Base-by-base conservation (phyloP, 1,140 invertebrate species). In the Latrodectus geometricus region DNA sequence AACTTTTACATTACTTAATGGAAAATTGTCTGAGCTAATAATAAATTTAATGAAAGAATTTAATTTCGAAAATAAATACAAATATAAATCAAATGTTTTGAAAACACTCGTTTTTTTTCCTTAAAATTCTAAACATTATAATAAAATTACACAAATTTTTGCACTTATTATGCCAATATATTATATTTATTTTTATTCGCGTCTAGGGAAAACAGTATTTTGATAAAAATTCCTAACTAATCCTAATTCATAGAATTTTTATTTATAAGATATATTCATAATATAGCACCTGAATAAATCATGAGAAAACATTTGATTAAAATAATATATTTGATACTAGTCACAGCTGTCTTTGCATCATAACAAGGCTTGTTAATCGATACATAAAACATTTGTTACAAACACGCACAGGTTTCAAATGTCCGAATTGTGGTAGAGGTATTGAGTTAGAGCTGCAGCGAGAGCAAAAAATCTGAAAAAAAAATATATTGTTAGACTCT, bases 381-480 rank as follows among this genome's bases (percentile, higher is more conserved):
- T 90, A 92, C 88, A 92, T 89, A 88, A 96, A 97, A 92, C 98
- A 99, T 83, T 95, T 94, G 89, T 98, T 97, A 91, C 97, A 99
- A 2, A 99, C 97, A 73, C 97, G 93, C 0, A 99, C 97, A 8
- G 97, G 97, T 90, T 97, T 97, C 74, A 94, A 92, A 88, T 98
- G 95, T 12, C 97, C 97, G 91, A 95, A 99, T 88, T 96, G 96
- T 5, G 97, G 97, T 78, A 99, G 91, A 21, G 97, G 96, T 20
- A 98, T 96, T 81, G 95, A 96, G 90, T 98, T 97, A 15, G 95
- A 95, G 88, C 97, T 98, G 91, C 97, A 99, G 54, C 96, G 94
- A 5, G 95, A 95, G 91, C 97, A 99, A 91, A 98, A 99, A 20
- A 99, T 97, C 93, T 97, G 88, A 88, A 89, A 88, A 14, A 35